Evolutionary conservation across 92 coral and sea anemone genomes (phyloP), one percentile per base, ranked within the genome.

Genomic region (Porites cylindrica): DNA sequence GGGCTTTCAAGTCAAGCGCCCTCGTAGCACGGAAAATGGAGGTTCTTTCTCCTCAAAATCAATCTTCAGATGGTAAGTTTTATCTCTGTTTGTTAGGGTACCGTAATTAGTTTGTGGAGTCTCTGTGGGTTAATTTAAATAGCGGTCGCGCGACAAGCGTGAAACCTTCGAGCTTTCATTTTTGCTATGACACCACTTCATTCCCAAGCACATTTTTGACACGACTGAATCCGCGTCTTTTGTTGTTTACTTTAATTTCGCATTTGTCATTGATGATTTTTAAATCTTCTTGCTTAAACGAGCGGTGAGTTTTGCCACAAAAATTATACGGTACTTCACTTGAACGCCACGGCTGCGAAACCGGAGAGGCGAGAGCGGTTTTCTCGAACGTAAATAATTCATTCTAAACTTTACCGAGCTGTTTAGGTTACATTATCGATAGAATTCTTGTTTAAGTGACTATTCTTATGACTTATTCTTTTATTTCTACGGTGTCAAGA

Each of bases 11-110:
- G 43, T 63, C 76, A n/a, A 11, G 32, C 58, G 63, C 74, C n/a
- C 51, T 50, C 9, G 23, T 73, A 43, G 24, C 26, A 73, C 73
- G 65, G 65, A 32, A 75, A 14, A 83, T 83, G 87, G 87, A 83
- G 80, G 87, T 83, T 83, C 72, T 83, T 32, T 73, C 87, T 64
- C 87, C 72, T 0, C 81, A 73, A 73, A 75, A 73, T 68, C 87
- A 83, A 8, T 74, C 87, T 74, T 47, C 80, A 50, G 87, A 83
- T 17, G 81, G 87, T 83, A 32, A 62, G 81, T 63, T 24, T 0
- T 58, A 10, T 61, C 64, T 74, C 18, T 73, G 17, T 73, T 9
- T 43, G 51, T 20, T 75, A 16, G 53, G 24, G 21, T 43, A 51
- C 3, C 24, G 78, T 8, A 43, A n/a, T 51, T 51, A 60, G 62